Base-by-base conservation (phyloP, 2,888 invertebrate species). In the Brachypalpus laphriformis region DNA sequence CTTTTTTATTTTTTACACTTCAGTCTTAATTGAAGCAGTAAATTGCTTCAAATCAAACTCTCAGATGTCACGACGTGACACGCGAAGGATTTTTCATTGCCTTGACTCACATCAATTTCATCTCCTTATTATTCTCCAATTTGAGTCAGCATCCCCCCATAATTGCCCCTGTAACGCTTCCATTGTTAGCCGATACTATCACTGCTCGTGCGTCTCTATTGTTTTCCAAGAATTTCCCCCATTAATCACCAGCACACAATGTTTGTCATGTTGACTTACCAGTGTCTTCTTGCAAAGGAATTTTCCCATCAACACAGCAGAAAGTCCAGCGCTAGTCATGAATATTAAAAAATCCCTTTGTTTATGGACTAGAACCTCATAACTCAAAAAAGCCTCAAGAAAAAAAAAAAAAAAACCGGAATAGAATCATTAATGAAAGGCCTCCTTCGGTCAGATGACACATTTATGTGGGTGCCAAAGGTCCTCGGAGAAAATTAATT, bases 261-360 rank as follows among this genome's bases (percentile, higher is more conserved):
- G 28, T 8, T 57, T 59, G 18, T 71, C 51, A 40, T 49, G 20
- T 57, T 65, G 56, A 65, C 47, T 65, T 51, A 16, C 31, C 40
- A 57, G 40, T 14, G 59, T 22, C 59, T 42, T 70, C 37, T 54
- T 20, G 54, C n/a, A n/a, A 34, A 47, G 47, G 63, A 61, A 61
- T 54, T 37, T n/a, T 31, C 14, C 57, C 49, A 18, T 18, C 28
- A 56, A 63, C 47, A 20, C 18, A 16, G 0, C 14, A 47, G 25
- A 25, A 1, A 16, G 45, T 34, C 20, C 8, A 25, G 7, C 20
- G 22, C 11, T 11, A n/a, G 40, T 22, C 9, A 45, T 63, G 63
- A 63, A 65, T 65, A 71, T 51, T 49, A 59, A 80, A 59, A 65
- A 51, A 6, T n/a, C 57, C 25, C 7, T 71, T 70, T 68, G 47